These are phyloP conservation scores for Chymomyza caudatula DNA, from an alignment of 2,888 invertebrate species.

Conservation along the genomic window DNA sequence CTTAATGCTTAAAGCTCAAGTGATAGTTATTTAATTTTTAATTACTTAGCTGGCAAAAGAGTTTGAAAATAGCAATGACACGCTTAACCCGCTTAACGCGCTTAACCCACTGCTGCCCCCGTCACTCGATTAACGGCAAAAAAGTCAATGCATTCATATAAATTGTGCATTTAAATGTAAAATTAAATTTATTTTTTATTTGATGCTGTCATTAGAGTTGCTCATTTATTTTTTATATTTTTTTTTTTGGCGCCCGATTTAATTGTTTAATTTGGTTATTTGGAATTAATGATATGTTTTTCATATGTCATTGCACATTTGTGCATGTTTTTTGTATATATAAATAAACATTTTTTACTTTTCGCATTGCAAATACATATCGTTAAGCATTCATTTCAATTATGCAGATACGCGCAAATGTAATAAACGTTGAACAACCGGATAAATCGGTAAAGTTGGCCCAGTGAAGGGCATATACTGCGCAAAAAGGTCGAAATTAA, in stretches of 20 bases:
- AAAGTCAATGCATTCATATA: conserved; percentile 47
- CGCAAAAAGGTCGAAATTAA: conserved; percentile 12
- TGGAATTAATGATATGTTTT: conserved; percentile 73
- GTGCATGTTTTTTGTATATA: conserved; percentile 24
- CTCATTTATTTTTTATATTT: conserved; percentile 9
- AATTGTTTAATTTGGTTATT: conserved; percentile 73
- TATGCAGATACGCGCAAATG: conserved; percentile 71
- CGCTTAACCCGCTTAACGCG: background rate
- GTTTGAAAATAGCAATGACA: conserved; percentile 34
- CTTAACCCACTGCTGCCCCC: too few relatives aligned
- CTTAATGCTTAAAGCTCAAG: conserved; percentile 11
- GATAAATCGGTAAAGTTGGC: conserved; percentile 49
- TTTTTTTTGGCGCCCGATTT: conserved; percentile 53
- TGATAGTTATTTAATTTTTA: conserved; percentile 70
- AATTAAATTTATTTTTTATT: conserved; percentile 63
- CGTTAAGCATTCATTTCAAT: conserved; percentile 66
- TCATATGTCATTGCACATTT: conserved; percentile 69
- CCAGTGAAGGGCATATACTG: conserved; percentile 14
- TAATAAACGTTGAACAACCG: conserved; percentile 71
- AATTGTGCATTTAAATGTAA: conserved; percentile 66
- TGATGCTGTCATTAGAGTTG: conserved; percentile 24
- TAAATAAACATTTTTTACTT: conserved; percentile 20
- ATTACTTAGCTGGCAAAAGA: conserved; percentile 50
- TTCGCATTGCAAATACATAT: conserved; percentile 49
- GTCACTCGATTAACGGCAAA: too few relatives aligned